Conservation (phyloP, 2,888 invertebrate genomes). For the Andrena marginata region DNA sequence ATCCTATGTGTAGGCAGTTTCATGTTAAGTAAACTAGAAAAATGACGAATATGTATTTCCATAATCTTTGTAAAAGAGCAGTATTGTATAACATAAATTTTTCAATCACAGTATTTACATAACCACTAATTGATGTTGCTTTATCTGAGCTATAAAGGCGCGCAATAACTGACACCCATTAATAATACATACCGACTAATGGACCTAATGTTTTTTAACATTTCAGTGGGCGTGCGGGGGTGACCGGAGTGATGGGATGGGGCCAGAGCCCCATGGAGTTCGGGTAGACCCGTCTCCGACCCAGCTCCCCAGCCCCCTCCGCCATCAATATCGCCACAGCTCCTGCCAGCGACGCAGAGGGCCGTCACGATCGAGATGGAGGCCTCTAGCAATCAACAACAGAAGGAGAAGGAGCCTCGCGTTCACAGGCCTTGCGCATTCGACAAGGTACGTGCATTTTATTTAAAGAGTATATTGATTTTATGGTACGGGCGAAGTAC, state of each 20-base stretch:
- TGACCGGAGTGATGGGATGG: constrained; percentile 94
- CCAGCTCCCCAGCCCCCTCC: constrained; percentile 90
- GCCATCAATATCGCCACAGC: constrained; percentile 85
- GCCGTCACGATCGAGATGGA: constrained; percentile 84
- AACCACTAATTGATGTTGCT: no score
- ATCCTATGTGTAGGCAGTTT: no score
- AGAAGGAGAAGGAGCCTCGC: constrained; percentile 83
- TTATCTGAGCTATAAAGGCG: no score
- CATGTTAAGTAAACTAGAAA: no score
- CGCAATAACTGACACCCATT: no score
- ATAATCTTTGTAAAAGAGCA: no score
- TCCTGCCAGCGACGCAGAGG: constrained; percentile 85
- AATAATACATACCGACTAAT: not conserved
- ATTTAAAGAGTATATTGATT: not conserved
- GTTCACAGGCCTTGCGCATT: constrained; percentile 85
- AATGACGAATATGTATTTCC: no score
- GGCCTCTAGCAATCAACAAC: constrained; percentile 83
- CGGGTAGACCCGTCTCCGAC: constrained; percentile 92
- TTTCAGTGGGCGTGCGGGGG: constrained; percentile 90
- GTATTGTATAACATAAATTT: no score
- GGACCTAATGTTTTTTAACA: not conserved
- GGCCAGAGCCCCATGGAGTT: constrained; percentile 94
- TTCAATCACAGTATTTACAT: no score
- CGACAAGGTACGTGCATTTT: constrained; percentile 83
- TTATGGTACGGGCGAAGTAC: not conserved